Evolutionary conservation across 2,888 invertebrate species (phyloP), one percentile per base, ranked within the genome.

Genomic region (Troides aeacus): DNA sequence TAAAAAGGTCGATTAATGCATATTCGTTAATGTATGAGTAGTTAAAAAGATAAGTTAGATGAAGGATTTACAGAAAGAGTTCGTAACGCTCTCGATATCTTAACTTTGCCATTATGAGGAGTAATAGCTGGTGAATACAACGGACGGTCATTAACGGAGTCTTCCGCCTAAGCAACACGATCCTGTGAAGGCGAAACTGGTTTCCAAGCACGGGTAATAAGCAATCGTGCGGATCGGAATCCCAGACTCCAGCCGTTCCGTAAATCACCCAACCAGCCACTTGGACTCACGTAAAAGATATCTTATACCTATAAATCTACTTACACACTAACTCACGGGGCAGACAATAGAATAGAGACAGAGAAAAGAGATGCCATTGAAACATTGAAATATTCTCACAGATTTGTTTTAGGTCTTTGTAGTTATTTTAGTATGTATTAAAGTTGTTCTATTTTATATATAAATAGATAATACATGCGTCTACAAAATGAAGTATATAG

Each of bases 221-320:
- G 72, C 79, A 79, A 82, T 84, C 83, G 78, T 81, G 84, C 84
- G 81, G 83, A 83, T 85, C 85, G 76, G 66, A 66, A 66, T 66
- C 66, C 69, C 56, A 61, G 42, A 39, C 42, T 64, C 57, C 60
- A 53, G 53, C 21, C 59, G 36, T 62, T 58, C 57, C 66, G 66
- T 70, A 70, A 66, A 66, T 70, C 66, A 70, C 70, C 62, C 39
- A 64, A 64, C 7, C 59, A 46, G 58, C 56, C 60, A 23, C 39
- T 53, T 21, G 64, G 36, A 64, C n/a, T 64, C 60, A 60, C 68
- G 60, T 64, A 59, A 64, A 69, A 64, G 39, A 53, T 46, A 62
- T 42, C 42, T 24, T 3, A 46, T 61, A n/a, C 60, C 56, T 64
- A 67, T 67, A 67, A 66, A 66, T 60, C 58, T 21, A 23, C 6